Conservation (phyloP, 2,888 invertebrate genomes). For the Poecilus cupreus region DNA sequence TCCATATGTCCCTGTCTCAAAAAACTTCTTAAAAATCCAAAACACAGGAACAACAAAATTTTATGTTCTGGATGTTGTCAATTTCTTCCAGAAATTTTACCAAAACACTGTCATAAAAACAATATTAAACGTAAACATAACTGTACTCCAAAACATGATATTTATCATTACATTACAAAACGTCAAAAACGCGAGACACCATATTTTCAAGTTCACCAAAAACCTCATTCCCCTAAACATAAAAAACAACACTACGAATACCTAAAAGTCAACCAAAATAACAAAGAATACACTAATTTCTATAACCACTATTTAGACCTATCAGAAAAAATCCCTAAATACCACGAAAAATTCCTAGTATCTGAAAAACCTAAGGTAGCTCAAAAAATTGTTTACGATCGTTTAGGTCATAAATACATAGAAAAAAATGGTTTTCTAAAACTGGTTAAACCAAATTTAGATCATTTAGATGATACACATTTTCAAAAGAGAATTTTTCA, state of each 20-base stretch:
- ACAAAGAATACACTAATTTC: slow-evolving; percentile 8
- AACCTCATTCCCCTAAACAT: not conserved
- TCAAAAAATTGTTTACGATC: slow-evolving; percentile 63
- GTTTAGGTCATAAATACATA: slow-evolving; percentile 67
- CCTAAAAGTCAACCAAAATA: not conserved
- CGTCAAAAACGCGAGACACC: not conserved
- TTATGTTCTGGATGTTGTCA: slow-evolving; percentile 46
- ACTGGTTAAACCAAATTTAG: slow-evolving; percentile 64
- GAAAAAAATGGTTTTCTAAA: slow-evolving; percentile 66
- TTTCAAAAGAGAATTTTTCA: slow-evolving; percentile 13
- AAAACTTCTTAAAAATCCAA: slow-evolving; percentile 50
- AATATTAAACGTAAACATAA: not conserved
- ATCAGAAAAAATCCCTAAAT: not conserved
- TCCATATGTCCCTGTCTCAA: slow-evolving; percentile 49
- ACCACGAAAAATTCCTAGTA: not conserved
- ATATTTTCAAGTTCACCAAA: not conserved
- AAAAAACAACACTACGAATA: not conserved
- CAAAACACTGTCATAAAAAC: not conserved
- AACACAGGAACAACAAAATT: slow-evolving; percentile 41
- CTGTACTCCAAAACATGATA: not conserved
- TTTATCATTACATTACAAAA: not conserved
- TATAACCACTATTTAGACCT: slow-evolving; percentile 13
- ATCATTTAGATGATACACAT: slow-evolving; percentile 23
- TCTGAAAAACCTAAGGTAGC: too few species aligned
- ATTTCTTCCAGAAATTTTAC: slow-evolving; percentile 54